Percentiles rank a stretch among this genome's conserved stretches.
Conservation (phyloP, 2,113 vertebrate genomes). For the Melospiza melodia region DNA sequence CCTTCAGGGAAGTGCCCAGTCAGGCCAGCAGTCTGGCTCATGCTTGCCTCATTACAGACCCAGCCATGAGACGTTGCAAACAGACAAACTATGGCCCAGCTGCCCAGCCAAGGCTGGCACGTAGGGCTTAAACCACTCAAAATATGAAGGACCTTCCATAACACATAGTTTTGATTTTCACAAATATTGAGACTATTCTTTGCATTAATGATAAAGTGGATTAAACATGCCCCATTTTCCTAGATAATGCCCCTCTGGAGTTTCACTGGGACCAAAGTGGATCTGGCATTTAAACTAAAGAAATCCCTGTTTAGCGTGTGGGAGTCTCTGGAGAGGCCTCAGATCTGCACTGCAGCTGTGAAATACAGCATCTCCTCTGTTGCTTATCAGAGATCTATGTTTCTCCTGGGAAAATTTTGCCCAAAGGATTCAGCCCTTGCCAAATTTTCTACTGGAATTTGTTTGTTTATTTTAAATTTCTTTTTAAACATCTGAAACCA, state of each 20-base stretch:
- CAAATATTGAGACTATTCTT: slow-evolving; percentile 32
- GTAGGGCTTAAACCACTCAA: background rate
- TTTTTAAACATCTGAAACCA: slow-evolving; percentile 56
- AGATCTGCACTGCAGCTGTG: slow-evolving; percentile 51
- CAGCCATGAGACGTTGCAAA: background rate
- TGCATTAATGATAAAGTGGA: slow-evolving; percentile 47
- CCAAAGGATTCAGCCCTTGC: slow-evolving; percentile 46
- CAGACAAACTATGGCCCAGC: background rate
- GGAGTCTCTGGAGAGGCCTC: slow-evolving; percentile 34
- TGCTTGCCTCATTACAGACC: background rate
- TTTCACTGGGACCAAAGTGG: slow-evolving; percentile 35
- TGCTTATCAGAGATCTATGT: slow-evolving; percentile 18
- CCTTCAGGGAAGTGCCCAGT: background rate
- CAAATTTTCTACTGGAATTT: slow-evolving; percentile 41
- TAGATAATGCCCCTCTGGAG: slow-evolving; percentile 22
- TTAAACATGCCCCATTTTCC: background rate
- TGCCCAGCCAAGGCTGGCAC: background rate
- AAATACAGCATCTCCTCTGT: background rate
- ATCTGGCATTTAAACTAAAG: slow-evolving; percentile 46
- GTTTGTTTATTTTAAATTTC: slow-evolving; percentile 63
- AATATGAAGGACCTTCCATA: background rate
- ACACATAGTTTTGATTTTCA: background rate
- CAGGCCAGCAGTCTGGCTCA: background rate
- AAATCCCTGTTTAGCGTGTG: slow-evolving; percentile 6
- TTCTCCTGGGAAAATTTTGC: slow-evolving; percentile 55